Conservation (phyloP, 2,888 invertebrate species). For the Pherbina coryleti region DNA sequence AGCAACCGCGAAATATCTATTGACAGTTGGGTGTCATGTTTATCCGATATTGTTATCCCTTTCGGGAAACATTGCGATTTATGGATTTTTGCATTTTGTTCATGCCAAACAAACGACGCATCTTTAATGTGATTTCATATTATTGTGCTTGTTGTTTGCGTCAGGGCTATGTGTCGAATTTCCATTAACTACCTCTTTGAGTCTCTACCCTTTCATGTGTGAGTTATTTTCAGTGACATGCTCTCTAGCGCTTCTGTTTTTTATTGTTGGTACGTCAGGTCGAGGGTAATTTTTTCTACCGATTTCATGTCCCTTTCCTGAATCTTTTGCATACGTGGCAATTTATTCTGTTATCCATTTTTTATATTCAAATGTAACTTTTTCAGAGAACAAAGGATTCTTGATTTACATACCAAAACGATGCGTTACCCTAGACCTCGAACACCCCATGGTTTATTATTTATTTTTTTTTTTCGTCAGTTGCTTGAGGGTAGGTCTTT, state of each 20-base stretch:
- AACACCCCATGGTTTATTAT: constrained; percentile 41
- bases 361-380: constrained; percentile 62
- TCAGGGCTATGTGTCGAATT: constrained; percentile 63
- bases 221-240: constrained; percentile 23
- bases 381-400: constrained; percentile 65
- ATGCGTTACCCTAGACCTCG: constrained; percentile 56
- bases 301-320: constrained; percentile 38
- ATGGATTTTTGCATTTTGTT: constrained; percentile 54
- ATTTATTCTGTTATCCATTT: constrained; percentile 67
- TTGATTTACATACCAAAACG: constrained; percentile 71
- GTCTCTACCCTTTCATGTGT: constrained; percentile 52
- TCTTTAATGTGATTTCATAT: constrained; percentile 48
- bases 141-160: constrained; percentile 51
- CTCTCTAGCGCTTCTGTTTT: constrained; percentile 41
- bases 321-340: constrained; percentile 62
- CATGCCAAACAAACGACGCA: constrained; percentile 59
- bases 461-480: constrained; percentile 6
- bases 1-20: constrained; percentile 69
- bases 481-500: constrained; percentile 23
- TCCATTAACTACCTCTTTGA: constrained; percentile 60
- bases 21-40: constrained; percentile 71
- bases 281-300: constrained; percentile 60
- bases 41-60: constrained; percentile 68
- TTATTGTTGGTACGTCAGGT: constrained; percentile 54
- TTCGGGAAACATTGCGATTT: constrained; percentile 66